phyloP scores from a whole-genome alignment of 2,113 vertebrate species.

The Tachuris rubrigastra region DNA sequence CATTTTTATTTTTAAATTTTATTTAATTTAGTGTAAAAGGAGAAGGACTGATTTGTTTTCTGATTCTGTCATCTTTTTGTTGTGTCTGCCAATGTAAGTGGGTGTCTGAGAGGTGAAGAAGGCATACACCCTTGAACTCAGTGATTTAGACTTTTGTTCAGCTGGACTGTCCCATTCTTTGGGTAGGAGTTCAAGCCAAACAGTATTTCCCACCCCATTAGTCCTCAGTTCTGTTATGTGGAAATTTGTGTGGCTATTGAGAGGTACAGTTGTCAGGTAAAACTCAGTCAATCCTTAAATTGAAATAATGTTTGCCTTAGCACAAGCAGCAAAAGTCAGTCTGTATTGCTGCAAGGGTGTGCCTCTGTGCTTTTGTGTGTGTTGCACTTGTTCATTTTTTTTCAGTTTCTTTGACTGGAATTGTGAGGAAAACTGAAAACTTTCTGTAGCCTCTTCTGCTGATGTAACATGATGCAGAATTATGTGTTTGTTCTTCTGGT shows the following conservation, averaged over 20 bases:
- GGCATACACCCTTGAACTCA: background rate
- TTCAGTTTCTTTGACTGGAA: background rate
- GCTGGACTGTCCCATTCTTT: background rate
- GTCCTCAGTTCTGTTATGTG: background rate
- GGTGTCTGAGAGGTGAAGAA: background rate
- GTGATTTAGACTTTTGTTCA: background rate
- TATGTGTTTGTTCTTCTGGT: background rate
- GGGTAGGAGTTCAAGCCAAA: background rate
- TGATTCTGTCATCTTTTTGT: background rate
- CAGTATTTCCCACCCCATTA: background rate
- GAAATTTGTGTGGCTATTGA: background rate
- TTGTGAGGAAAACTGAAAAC: background rate
- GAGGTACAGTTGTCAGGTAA: background rate
- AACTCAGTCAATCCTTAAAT: background rate
- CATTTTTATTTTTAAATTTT: background rate
- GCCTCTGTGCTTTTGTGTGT: background rate
- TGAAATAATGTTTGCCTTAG: background rate
- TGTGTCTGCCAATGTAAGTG: background rate
- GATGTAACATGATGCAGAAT: background rate
- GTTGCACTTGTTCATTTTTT: background rate
- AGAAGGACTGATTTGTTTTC: background rate
- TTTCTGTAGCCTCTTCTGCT: background rate
- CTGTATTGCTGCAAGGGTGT: background rate
- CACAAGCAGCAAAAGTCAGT: background rate
- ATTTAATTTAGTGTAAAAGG: background rate